Evolutionary conservation across 2,113 vertebrate species (phyloP).

Genomic region (Poeciliopsis turrubarensis): DNA sequence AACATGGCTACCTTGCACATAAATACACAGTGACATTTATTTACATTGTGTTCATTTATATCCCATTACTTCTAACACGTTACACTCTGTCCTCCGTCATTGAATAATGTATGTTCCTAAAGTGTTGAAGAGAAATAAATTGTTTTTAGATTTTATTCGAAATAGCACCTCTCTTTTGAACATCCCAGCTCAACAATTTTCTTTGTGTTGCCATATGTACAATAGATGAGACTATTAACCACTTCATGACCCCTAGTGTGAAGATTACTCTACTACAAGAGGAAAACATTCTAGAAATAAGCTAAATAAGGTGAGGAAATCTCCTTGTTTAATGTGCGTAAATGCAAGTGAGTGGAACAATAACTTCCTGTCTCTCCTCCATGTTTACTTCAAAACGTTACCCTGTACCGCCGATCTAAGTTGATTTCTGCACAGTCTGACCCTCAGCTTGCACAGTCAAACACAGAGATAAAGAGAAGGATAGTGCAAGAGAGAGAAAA

Average conservation of each 20-base stretch:
- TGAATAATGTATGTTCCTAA: too few species aligned
- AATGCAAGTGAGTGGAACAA: conserved; percentile 52
- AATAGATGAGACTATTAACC: too few species aligned
- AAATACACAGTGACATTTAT: too few species aligned
- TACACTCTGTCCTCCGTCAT: too few species aligned
- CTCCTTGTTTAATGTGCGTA: conserved; percentile 38
- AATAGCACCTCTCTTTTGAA: too few species aligned
- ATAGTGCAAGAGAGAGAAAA: conserved; percentile 59
- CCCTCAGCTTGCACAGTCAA: conserved; percentile 45
- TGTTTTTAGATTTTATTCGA: too few species aligned
- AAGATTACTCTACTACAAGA: conserved; percentile 7
- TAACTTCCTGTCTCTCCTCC: conserved; percentile 51
- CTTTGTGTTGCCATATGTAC: too few species aligned
- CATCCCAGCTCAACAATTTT: too few species aligned
- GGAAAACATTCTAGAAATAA: conserved; percentile 23
- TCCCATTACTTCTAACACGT: too few species aligned
- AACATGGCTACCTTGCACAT: too few species aligned
- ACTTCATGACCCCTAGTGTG: neutral
- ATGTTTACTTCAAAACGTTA: conserved; percentile 56
- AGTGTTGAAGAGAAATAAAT: too few species aligned
- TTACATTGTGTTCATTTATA: too few species aligned
- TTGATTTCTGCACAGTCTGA: conserved; percentile 34
- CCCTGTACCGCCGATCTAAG: conserved; percentile 34
- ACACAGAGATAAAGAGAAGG: conserved; percentile 57
- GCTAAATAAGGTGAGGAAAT: conserved; percentile 46